Base-by-base conservation (phyloP, 53 echinoderm and acorn worm genomes). In the Luidia sarsii region DNA sequence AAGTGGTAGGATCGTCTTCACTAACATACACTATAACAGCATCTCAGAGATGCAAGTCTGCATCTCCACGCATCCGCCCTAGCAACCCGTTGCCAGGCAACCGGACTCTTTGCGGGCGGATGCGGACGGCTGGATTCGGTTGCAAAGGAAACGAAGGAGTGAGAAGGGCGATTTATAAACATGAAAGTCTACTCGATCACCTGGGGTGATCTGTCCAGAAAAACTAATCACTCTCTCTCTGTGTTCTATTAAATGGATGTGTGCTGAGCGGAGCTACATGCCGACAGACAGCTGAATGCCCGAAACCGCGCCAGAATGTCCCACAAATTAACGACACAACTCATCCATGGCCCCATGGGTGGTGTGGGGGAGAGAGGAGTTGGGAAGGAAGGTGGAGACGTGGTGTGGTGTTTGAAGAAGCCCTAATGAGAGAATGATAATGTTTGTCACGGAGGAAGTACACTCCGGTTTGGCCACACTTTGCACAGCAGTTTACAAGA, bases 51-150 rank as follows among this genome's bases (percentile, higher is more conserved):
- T n/a, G n/a, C n/a, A n/a, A n/a, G n/a, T n/a, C n/a, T n/a, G n/a
- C n/a, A n/a, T n/a, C n/a, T n/a, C n/a, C n/a, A n/a, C n/a, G n/a
- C n/a, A n/a, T 30, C 28, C 25, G 15, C 67, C 67, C 20, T 67
- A 29, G 35, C 67, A 45, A 67, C 67, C n/a, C 25, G 67, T 67
- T 67, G 67, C 67, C 25, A 22, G 18, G 67, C 67, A 45, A 67
- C 67, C n/a, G n/a, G n/a, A n/a, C n/a, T n/a, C 34, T 16, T 32
- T 16, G 28, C 30, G 23, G 6, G 24, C 5, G 28, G n/a, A 34
- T 33, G 16, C 33, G 16, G 5, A 35, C 33, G 18, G 3, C 2
- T 35, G 34, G 30, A 13, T 30, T 9, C 63, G 63, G 63, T 10
- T 35, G 36, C 20, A 37, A 7, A 53, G 15, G 35, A 21, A 27